Evolutionary conservation across 64 coral and sea anemone species (phyloP).

Genomic region (Stylophora pistillata): DNA sequence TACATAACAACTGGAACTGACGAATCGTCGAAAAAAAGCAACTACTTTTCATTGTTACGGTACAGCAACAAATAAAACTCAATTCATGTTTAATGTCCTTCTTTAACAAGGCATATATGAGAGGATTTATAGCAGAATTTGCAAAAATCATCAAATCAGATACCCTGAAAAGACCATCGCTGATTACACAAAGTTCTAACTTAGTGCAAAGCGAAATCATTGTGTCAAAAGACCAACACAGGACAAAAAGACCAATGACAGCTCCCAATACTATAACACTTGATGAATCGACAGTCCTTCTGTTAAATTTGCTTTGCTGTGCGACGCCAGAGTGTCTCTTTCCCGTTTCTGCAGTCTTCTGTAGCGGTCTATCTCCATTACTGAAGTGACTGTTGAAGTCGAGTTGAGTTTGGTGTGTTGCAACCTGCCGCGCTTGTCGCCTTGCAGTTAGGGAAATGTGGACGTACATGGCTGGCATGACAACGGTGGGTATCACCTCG

Average conservation of each 20-base stretch:
- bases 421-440: conserved; percentile 6
- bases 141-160: conserved; percentile 52
- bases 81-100: conserved; percentile 52
- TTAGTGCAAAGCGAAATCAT: conserved; percentile 45
- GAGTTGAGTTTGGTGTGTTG: neutral
- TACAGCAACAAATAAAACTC: neutral
- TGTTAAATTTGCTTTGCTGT: neutral
- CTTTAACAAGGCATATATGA: conserved; percentile 61
- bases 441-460: conserved; percentile 43
- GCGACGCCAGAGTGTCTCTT: neutral
- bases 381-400: neutral
- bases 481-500: conserved; percentile 42
- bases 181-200: conserved; percentile 36
- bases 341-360: neutral
- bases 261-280: conserved; percentile 41
- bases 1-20: neutral
- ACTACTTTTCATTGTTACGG: neutral
- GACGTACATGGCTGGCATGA: conserved; percentile 45
- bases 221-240: conserved; percentile 65
- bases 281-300: neutral
- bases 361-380: neutral
- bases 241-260: conserved; percentile 40
- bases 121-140: conserved; percentile 52
- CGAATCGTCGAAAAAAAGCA: neutral
- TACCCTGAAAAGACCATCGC: conserved; percentile 7